These are phyloP conservation scores for Prorops nasuta DNA, from an alignment of 1,140 invertebrate species.

Conservation along the genomic window DNA sequence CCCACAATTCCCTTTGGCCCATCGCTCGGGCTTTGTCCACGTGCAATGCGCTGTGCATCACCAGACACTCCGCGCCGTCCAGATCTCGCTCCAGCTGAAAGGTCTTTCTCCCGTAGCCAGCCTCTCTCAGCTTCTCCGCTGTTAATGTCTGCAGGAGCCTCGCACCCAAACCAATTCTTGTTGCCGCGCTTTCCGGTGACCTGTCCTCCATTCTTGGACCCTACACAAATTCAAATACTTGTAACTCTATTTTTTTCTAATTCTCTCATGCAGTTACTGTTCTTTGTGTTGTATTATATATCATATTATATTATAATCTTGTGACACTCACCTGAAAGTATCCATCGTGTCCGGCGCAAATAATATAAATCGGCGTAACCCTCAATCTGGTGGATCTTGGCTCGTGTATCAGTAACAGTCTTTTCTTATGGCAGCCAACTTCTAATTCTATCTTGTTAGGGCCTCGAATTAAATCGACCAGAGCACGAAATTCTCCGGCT, in stretches of 20 bases:
- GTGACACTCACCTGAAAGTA: slow-evolving; percentile 70
- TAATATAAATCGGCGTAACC: slow-evolving; percentile 71
- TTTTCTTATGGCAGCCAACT: slow-evolving; percentile 35
- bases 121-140: slow-evolving; percentile 84
- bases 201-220: slow-evolving; percentile 68
- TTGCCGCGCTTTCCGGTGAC: slow-evolving; percentile 71
- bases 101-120: slow-evolving; percentile 75
- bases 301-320: too few relatives aligned
- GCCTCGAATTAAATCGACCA: slow-evolving; percentile 44
- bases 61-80: slow-evolving; percentile 62
- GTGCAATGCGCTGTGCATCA: slow-evolving; percentile 71
- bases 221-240: slow-evolving; percentile 2
- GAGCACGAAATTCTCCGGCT: slow-evolving; percentile 45
- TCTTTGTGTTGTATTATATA: too few relatives aligned
- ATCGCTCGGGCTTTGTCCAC: slow-evolving; percentile 70
- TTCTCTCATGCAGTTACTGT: too few relatives aligned
- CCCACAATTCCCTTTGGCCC: slow-evolving; percentile 81
- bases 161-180: slow-evolving; percentile 74
- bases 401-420: slow-evolving; percentile 42
- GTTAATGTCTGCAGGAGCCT: slow-evolving; percentile 82
- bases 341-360: slow-evolving; percentile 75
- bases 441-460: slow-evolving; percentile 47
- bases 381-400: slow-evolving; percentile 45
- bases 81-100: slow-evolving; percentile 74
- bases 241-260: background rate